Evolutionary conservation across 2,888 invertebrate species (phyloP).

Genomic region (Seira musarum): DNA sequence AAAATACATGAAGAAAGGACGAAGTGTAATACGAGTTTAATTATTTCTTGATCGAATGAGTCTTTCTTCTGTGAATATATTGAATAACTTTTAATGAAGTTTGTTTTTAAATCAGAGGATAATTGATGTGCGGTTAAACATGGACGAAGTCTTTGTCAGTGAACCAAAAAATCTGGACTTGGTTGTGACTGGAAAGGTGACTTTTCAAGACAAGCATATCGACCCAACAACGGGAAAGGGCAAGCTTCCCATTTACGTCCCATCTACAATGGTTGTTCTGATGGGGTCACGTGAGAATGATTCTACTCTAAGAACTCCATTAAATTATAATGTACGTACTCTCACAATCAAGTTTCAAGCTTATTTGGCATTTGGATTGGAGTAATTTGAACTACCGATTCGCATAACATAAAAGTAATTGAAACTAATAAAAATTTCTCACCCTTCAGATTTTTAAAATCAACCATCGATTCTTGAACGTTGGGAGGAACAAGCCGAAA

Average conservation of each 20-base stretch:
- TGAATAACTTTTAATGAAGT: not conserved
- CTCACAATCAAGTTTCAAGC: too few relatives aligned
- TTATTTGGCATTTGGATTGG: not conserved
- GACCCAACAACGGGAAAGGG: not conserved
- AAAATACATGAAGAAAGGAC: constrained; percentile 5
- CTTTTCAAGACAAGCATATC: constrained; percentile 2
- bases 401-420: too few relatives aligned
- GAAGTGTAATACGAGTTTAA: constrained; percentile 12
- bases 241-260: not conserved
- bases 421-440: too few relatives aligned
- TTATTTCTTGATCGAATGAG: not conserved
- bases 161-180: not conserved
- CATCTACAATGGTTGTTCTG: not conserved
- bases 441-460: too few relatives aligned
- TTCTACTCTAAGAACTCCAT: not conserved
- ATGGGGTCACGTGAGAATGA: not conserved
- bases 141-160: constrained; percentile 19
- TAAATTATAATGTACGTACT: not conserved
- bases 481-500: too few relatives aligned
- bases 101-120: not conserved
- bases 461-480: too few relatives aligned
- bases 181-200: not conserved
- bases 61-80: not conserved
- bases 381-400: too few relatives aligned
- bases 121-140: constrained; percentile 21